Base-by-base conservation (phyloP, 2,888 invertebrate species). In the Cyclophora albipunctata region DNA sequence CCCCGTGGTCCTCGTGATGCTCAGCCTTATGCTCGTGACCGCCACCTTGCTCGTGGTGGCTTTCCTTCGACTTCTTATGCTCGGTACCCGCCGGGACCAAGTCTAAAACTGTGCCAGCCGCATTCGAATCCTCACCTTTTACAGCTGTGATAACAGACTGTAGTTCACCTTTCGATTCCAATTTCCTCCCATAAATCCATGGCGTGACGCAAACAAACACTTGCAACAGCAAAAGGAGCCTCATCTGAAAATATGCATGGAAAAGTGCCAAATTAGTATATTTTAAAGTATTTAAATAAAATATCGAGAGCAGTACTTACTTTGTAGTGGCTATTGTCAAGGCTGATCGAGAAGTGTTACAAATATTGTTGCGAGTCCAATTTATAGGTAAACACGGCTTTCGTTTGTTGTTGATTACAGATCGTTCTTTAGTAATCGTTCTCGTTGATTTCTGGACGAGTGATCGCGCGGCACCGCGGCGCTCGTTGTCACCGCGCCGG, bases 1-100 rank as follows among this genome's bases (percentile, higher is more conserved):
- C 92, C 0, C 93, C 94, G 68, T 94, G 91, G 41, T 92, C 91
- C 53, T 91, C 90, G 69, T 93, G 92, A 65, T 93, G 93, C 52
- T 93, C 90, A 2, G 90, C 90, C 61, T 93, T 92, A 66, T 93
- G 92, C 52, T 92, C 91, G 61, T 92, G 90, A 1, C 94, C 94
- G n/a, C 93, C 93, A 20, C 92, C 93, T 49, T 89, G 85, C 70
- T 92, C 92, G 63, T 91, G 90, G 62, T 90, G 89, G 57, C 84
- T 85, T 50, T 78, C 83, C 61, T 83, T 80, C 4, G 80, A 75
- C 54, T 90, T 84, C 51, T 87, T 83, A 60, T 89, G 84, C 62
- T 87, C 88, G 2, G 88, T 83, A 40, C 86, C 90, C 3, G 90
- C 90, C n/a, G 84, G 78, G 6, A 79, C 80, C 58, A 84, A 81